These are phyloP conservation scores for Trachelus stipa DNA, from an alignment of 2,888 invertebrate genomes.

Conservation along the genomic window DNA sequence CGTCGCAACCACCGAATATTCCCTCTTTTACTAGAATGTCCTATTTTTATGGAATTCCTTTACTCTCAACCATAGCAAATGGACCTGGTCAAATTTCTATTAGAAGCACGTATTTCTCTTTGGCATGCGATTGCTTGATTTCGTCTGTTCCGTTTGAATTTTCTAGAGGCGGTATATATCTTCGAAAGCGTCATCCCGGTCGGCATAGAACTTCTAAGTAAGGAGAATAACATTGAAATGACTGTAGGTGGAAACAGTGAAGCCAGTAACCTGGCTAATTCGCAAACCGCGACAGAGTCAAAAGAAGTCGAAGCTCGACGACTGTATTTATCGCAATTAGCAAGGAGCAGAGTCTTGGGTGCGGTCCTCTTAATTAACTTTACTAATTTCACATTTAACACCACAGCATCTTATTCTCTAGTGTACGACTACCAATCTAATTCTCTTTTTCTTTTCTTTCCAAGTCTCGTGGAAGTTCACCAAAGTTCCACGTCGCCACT, in stretches of 20 bases:
- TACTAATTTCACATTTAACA: slow-evolving; percentile 49
- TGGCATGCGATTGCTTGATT: neutral
- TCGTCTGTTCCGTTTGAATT: neutral
- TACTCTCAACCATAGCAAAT: neutral
- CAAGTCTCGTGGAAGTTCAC: neutral
- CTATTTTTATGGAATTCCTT: neutral
- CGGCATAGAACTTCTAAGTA: neutral
- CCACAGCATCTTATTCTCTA: neutral
- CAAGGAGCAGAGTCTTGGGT: slow-evolving; percentile 15
- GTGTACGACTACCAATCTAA: neutral
- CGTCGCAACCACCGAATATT: neutral
- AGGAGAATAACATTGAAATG: neutral
- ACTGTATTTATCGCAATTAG: slow-evolving; percentile 33
- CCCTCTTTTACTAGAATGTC: neutral
- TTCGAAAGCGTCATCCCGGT: neutral
- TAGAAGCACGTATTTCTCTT: neutral
- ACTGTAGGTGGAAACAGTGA: neutral
- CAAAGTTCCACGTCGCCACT: too few species aligned
- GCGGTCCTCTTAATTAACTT: slow-evolving; percentile 45
- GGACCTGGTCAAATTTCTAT: neutral
- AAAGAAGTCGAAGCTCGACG: too few species aligned
- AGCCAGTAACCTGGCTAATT: neutral
- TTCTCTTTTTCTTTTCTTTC: slow-evolving; percentile 1
- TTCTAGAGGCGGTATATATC: neutral
- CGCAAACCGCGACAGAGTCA: too few species aligned